Evolutionary conservation across 2,888 invertebrate genomes (phyloP).

Genomic region (Geotrupes spiniger): DNA sequence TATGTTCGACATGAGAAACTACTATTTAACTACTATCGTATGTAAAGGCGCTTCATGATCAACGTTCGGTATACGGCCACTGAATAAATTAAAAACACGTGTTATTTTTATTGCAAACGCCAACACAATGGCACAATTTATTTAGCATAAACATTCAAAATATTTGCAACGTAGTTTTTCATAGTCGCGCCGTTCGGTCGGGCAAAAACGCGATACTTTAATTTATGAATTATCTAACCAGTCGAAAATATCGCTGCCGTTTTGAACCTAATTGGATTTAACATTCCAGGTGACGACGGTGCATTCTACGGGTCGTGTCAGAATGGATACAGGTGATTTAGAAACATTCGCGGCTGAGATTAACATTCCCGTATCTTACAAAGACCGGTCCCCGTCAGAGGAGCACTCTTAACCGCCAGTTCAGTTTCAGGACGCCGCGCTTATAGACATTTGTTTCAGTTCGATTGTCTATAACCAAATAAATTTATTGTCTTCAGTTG

Average conservation of each 20-base stretch:
- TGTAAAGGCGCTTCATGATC: neutral
- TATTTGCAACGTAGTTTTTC: neutral
- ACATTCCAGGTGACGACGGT: constrained; percentile 37
- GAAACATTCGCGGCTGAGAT: constrained; percentile 33
- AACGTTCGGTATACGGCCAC: neutral
- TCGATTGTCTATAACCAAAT: neutral
- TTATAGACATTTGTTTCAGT: constrained; percentile 3
- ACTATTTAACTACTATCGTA: neutral
- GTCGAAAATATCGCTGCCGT: constrained; percentile 8
- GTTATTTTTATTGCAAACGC: no score
- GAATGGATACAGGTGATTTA: constrained; percentile 25
- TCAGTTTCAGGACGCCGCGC: constrained; percentile 3
- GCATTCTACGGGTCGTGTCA: constrained; percentile 14
- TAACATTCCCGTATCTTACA: constrained; percentile 36
- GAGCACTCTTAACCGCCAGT: neutral
- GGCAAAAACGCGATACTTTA: constrained; percentile 12
- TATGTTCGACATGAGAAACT: neutral
- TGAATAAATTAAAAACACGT: no score
- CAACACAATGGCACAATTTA: no score
- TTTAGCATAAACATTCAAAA: constrained; percentile 13
- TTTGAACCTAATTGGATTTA: constrained; percentile 37
- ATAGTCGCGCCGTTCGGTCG: constrained; percentile 2
- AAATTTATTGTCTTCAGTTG: neutral
- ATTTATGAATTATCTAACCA: constrained; percentile 16
- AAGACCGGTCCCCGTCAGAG: constrained; percentile 32